Percentiles rank a stretch among this genome's conserved stretches.
Evolutionary conservation across 1,140 invertebrate species (phyloP).

Genomic region (Magallana angulata): DNA sequence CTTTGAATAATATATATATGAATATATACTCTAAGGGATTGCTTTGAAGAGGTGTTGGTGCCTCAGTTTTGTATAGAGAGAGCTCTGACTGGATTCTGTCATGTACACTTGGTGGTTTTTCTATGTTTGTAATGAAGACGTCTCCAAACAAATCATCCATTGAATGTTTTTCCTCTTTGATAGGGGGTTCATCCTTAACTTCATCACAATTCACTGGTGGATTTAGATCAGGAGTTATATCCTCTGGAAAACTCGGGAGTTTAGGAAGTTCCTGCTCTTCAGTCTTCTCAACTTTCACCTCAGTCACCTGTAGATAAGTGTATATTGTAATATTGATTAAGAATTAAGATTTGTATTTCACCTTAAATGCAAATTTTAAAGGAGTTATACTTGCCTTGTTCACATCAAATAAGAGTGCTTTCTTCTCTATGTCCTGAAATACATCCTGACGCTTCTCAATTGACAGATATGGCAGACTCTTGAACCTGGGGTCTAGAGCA

Average conservation of each 20-base stretch:
- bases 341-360: neutral
- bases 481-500: constrained; percentile 12
- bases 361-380: neutral
- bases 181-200: neutral
- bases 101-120: constrained; percentile 1
- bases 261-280: neutral
- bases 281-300: neutral
- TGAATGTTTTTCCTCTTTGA: neutral
- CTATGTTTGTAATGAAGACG: neutral
- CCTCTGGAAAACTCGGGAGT: neutral
- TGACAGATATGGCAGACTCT: neutral
- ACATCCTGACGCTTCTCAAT: too few species aligned
- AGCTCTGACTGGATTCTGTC: neutral
- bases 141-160: constrained; percentile 4
- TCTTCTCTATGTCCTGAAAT: neutral
- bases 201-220: neutral
- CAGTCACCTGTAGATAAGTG: neutral
- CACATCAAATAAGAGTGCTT: neutral
- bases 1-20: too few species aligned
- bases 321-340: neutral
- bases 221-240: neutral
- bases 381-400: neutral
- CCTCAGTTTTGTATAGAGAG: neutral
- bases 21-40: constrained; percentile 15
- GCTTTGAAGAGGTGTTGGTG: neutral